Percentiles rank a stretch among this genome's conserved stretches.
These are phyloP conservation scores for Tenthredo distinguenda DNA, from an alignment of 2,888 invertebrate species.

Conservation along the genomic window DNA sequence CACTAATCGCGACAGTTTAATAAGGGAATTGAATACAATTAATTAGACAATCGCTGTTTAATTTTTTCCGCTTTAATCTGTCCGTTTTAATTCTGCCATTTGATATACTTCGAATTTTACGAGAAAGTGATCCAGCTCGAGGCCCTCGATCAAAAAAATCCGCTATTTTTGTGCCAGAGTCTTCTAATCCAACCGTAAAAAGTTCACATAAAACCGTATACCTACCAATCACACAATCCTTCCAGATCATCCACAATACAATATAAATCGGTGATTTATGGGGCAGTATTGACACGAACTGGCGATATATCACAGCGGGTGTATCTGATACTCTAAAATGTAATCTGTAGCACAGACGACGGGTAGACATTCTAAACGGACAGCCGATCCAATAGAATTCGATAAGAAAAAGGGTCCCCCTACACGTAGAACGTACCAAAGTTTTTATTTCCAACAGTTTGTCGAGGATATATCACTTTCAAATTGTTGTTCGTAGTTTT, in stretches of 20 bases:
- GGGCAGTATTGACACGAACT: not conserved
- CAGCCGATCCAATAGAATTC: constrained; percentile 11
- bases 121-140: not conserved
- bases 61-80: not conserved
- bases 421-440: not conserved
- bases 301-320: not conserved
- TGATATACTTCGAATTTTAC: not conserved
- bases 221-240: not conserved
- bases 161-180: not conserved
- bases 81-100: not conserved
- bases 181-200: constrained; percentile 7
- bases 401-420: constrained; percentile 1
- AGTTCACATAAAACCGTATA: constrained; percentile 9
- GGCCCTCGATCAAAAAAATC: not conserved
- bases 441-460: not conserved
- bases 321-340: constrained; percentile 23
- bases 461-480: not conserved
- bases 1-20: not conserved
- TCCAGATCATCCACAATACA: not conserved
- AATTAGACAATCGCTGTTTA: not conserved
- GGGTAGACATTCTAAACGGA: constrained; percentile 1
- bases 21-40: not conserved
- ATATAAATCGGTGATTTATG: constrained; percentile 7
- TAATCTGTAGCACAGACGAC: not conserved
- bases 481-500: not conserved